Evolutionary conservation across 1,140 invertebrate species (phyloP), one percentile per base, ranked within the genome.

Genomic region (Meteorus sp.): DNA sequence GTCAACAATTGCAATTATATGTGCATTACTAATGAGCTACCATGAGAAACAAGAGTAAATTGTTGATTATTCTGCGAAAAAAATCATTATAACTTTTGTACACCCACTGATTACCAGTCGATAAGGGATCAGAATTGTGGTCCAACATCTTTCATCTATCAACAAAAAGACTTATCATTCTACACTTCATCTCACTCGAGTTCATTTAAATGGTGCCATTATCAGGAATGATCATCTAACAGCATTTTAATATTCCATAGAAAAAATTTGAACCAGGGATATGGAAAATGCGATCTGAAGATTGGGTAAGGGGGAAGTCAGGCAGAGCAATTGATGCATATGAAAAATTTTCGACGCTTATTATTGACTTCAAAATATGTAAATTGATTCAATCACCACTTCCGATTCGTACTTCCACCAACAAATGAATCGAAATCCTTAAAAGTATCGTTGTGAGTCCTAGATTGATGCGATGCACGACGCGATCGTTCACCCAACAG

Each of bases 31-130:
- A 72, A 71, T 66, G 71, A 77, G 64, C 74, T 72, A 77, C 68
- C 77, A 73, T 78, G 76, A 77, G 66, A 77, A 77, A 77, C 66
- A 72, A 74, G 57, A 69, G 9, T 70, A 75, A 75, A 78, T 72
- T 78, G 75, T 77, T 75, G 75, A 76, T 70, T 77, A 76, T 77
- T 77, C 74, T 74, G 76, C 75, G 75, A 74, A 59, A 61, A 71
- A 76, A 73, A 77, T n/a, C n/a, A n/a, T 74, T 76, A 77, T 74
- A 77, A 75, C 73, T 77, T 77, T 77, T 77, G 73, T 77, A 77
- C 75, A 77, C 72, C 72, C 71, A 75, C n/a, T n/a, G 29, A 50
- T 58, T 6, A 44, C 13, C n/a, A 41, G 13, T 41, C 13, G 13
- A 25, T 47, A 8, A n/a, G n/a, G n/a, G n/a, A n/a, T n/a, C n/a